Conservation (phyloP, 2,113 vertebrate species). For the Brachyistius frenatus region DNA sequence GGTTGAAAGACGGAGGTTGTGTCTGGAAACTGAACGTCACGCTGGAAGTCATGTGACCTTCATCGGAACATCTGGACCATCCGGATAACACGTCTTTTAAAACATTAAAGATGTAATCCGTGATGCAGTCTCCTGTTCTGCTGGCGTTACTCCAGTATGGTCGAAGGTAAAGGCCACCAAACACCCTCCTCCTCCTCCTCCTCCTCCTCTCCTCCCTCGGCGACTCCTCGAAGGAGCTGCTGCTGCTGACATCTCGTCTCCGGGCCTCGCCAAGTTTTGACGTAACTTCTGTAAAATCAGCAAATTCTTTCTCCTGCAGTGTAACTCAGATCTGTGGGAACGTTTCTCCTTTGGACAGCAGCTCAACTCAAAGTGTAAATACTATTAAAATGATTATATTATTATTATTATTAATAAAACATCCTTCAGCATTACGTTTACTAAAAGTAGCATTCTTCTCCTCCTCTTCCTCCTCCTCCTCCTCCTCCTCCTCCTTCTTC, state of each 20-base stretch:
- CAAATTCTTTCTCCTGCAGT: neutral
- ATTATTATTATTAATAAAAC: too few relatives aligned
- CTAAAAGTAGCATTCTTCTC: too few relatives aligned
- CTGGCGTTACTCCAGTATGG: neutral
- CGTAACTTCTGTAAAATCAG: conserved; percentile 2
- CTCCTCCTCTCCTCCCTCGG: neutral
- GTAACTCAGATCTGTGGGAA: neutral
- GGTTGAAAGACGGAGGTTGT: too few relatives aligned
- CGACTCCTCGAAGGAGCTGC: neutral
- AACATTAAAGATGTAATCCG: neutral
- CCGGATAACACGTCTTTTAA: too few relatives aligned
- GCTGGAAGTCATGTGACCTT: neutral
- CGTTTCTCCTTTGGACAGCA: neutral
- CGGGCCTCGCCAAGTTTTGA: conserved; percentile 22
- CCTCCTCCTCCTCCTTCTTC: too few relatives aligned
- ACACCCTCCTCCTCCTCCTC: neutral
- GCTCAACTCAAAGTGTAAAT: too few relatives aligned
- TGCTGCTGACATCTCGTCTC: conserved; percentile 51
- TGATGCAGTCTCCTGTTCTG: conserved; percentile 1
- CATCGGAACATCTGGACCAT: neutral
- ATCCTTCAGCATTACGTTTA: too few relatives aligned
- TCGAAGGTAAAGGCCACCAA: neutral
- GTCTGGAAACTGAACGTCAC: too few relatives aligned
- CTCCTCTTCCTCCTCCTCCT: too few relatives aligned
- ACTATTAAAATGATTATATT: too few relatives aligned